Conservation (phyloP, 2,888 invertebrate genomes). For the Icerya purchasi region DNA sequence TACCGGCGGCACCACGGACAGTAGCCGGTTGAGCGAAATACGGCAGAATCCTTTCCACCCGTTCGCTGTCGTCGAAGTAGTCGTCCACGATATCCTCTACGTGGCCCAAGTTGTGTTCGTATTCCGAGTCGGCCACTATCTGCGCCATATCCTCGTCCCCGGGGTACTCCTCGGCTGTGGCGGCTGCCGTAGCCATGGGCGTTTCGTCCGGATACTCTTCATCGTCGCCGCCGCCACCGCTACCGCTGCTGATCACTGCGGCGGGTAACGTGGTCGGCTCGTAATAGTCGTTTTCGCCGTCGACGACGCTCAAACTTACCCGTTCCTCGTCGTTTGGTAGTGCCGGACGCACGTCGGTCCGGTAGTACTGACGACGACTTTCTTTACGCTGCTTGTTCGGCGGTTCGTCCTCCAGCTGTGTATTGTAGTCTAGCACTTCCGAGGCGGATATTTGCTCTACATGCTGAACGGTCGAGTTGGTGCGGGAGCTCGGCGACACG, state of each 20-base stretch:
- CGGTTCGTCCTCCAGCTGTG: background rate
- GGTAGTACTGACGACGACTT: background rate
- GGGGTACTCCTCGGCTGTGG: background rate
- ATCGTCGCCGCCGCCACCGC: constrained; percentile 9
- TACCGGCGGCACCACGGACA: background rate
- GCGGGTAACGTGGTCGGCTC: background rate
- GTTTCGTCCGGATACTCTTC: constrained; percentile 7
- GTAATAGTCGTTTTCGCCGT: background rate
- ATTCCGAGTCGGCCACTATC: background rate
- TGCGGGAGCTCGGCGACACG: background rate
- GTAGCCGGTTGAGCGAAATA: background rate
- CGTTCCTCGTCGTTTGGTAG: background rate
- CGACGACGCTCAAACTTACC: background rate
- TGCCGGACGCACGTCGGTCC: background rate
- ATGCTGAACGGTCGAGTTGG: background rate
- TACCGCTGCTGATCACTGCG: no score
- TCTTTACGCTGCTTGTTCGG: background rate
- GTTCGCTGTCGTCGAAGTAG: constrained; percentile 10
- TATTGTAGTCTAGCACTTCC: background rate
- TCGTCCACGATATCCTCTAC: constrained; percentile 11
- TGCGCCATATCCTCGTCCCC: constrained; percentile 10
- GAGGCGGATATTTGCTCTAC: background rate
- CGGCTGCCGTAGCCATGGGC: background rate
- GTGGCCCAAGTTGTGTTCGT: constrained; percentile 11
- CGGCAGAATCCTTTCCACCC: constrained; percentile 1